phyloP scores from a whole-genome alignment of 2,797 vertebrate species.

The Loriculus beryllinus region DNA sequence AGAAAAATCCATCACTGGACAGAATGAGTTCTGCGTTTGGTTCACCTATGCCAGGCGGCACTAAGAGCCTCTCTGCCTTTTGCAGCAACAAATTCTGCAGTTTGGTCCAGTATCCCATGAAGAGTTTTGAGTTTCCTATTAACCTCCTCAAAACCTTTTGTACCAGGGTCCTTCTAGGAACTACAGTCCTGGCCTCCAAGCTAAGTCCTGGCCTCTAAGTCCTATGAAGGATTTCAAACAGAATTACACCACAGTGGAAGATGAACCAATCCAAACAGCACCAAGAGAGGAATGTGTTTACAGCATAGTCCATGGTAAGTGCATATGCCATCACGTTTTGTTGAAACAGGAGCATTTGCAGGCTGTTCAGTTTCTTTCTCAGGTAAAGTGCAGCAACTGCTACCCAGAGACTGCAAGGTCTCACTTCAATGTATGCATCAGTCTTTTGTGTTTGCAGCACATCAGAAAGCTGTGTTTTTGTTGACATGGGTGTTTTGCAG shows the following conservation, averaged over 20 bases:
- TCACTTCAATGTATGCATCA: background rate
- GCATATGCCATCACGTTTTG: background rate
- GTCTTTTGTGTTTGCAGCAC: background rate
- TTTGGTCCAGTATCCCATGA: background rate
- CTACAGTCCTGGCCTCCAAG: background rate
- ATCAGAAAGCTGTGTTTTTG: background rate
- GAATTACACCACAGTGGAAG: background rate
- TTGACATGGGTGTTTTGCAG: background rate
- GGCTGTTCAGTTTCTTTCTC: background rate
- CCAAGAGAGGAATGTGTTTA: background rate
- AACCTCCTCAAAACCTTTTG: background rate
- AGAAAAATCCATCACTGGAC: background rate
- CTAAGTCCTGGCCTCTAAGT: background rate
- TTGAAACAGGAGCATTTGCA: background rate
- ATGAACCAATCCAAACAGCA: background rate
- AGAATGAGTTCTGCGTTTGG: background rate
- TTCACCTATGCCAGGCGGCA: background rate
- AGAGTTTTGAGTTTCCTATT: background rate
- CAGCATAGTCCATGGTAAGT: rapidly evolving
- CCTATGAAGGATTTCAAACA: background rate
- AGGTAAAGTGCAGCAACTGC: background rate
- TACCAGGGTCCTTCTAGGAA: background rate
- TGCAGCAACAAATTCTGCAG: background rate
- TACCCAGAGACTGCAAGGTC: background rate
- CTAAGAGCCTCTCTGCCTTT: background rate